phyloP scores from a whole-genome alignment of 2,797 vertebrate species.

The Hozukius guyotensis region DNA sequence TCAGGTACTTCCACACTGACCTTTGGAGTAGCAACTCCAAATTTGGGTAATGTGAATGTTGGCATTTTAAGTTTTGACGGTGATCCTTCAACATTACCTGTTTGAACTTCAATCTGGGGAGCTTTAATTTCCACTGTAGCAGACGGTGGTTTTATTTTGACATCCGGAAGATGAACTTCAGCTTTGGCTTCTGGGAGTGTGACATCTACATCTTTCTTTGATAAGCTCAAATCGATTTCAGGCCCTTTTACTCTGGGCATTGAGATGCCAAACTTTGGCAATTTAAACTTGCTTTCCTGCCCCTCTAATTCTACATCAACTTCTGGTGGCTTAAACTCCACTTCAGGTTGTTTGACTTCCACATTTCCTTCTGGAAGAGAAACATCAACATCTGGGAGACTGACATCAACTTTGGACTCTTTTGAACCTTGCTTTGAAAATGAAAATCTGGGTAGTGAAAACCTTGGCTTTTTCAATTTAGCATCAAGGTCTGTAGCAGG shows the following conservation, averaged over 20 bases:
- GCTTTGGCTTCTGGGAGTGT: constrained; percentile 27
- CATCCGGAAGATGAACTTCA: constrained; percentile 24
- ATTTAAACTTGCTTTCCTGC: constrained; percentile 40
- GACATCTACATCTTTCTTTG: constrained; percentile 58
- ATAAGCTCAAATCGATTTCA: constrained; percentile 19
- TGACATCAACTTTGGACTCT: constrained; percentile 27
- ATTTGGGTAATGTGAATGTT: constrained; percentile 50
- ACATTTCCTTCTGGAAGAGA: constrained; percentile 26
- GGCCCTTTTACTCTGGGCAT: constrained; percentile 33
- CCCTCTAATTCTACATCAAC: constrained; percentile 32
- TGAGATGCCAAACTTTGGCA: neutral
- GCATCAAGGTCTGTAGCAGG: constrained; percentile 37
- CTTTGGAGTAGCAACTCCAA: constrained; percentile 33
- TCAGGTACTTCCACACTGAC: constrained; percentile 28
- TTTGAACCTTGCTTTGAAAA: constrained; percentile 55
- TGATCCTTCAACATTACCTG: constrained; percentile 3
- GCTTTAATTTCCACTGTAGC: constrained; percentile 30
- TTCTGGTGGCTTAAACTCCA: constrained; percentile 27
- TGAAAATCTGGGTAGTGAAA: constrained; percentile 70
- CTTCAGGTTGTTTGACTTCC: constrained; percentile 41
- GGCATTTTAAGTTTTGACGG: constrained; percentile 57
- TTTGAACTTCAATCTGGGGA: constrained; percentile 12
- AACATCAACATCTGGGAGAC: constrained; percentile 31
- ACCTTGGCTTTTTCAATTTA: constrained; percentile 54
- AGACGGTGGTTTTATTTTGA: constrained; percentile 23